phyloP scores from a whole-genome alignment of 1,140 invertebrate genomes.

The Euura saliciscinereae region DNA sequence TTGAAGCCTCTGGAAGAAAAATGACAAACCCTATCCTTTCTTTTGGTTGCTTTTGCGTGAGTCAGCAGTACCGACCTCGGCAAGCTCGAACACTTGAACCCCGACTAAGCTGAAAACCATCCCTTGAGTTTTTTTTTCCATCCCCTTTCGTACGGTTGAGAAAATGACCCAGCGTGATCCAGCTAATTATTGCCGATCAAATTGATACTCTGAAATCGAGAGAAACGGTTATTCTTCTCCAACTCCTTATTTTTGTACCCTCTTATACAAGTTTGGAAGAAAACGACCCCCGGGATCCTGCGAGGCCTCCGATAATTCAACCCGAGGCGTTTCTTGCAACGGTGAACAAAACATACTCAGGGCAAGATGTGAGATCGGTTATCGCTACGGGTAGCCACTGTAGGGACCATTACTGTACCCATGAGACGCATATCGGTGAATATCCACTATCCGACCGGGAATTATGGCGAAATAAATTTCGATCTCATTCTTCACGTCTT shows the following conservation, averaged over 20 bases:
- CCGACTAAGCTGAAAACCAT: not conserved
- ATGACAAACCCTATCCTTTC: not conserved
- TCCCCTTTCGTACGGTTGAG: not conserved
- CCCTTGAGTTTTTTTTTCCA: not conserved
- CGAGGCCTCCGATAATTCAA: not conserved
- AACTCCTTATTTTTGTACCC: not conserved
- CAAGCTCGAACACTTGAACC: not conserved
- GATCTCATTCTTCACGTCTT: too few species aligned
- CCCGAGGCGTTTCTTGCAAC: not conserved
- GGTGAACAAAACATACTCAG: not conserved
- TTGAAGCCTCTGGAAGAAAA: not conserved
- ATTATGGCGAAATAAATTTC: not conserved
- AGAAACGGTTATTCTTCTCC: not conserved
- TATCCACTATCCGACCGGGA: not conserved
- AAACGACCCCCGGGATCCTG: not conserved
- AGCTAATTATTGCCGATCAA: not conserved
- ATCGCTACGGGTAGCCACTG: not conserved
- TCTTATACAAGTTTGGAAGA: not conserved
- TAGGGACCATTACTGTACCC: not conserved
- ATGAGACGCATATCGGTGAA: not conserved
- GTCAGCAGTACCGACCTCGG: not conserved
- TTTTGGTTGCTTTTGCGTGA: not conserved
- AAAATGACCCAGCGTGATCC: not conserved
- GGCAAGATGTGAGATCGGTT: not conserved
- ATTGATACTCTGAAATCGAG: not conserved